Evolutionary conservation across 2,888 invertebrate species (phyloP), one percentile per base, ranked within the genome.

Genomic region (Notodonta dromedarius): DNA sequence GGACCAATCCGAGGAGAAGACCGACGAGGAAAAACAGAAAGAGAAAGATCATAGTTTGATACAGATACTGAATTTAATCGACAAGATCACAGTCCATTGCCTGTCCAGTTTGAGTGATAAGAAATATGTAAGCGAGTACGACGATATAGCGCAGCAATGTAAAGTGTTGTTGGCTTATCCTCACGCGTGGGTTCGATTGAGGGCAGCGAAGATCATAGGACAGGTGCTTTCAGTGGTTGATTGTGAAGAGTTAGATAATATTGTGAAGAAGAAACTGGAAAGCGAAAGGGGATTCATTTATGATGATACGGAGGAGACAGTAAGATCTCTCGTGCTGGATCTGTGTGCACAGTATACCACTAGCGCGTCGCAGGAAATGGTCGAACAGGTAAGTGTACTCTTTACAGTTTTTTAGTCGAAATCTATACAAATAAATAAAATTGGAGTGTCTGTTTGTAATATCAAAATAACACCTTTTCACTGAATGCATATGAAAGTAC

Each of bases 121-220:
- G 4, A 91, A 92, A 50, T 93, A 89, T 65, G 62, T 71, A 0
- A 84, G 86, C 40, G 90, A 94, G 57, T 88, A 94, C 4, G 95
- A 96, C 65, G 94, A 94, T 64, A 86, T 96, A 75, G 94, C 94
- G 58, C 95, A 95, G 80, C 94, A 95, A 78, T 95, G 96, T 74
- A 96, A 97, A 85, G 94, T 93, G 16, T 94, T 97, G 53, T 84
- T 98, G 14, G 95, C 94, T 0, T 96, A 98, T 85, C 96, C 97
- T 13, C 98, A 98, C 82, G 94, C 96, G 44, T 98, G 98, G 98
- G 97, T 98, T 0, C 95, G 98, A 60, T 90, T 97, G 55, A 95
- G 95, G 62, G 95, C 98, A 0, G 95, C 96, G 0, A 97, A 97
- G 83, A 94, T 98, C 66, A 87, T 98, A 53, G 96, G 97, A 0